phyloP scores from a whole-genome alignment of 2,797 vertebrate species.

The Argentina silus region DNA sequence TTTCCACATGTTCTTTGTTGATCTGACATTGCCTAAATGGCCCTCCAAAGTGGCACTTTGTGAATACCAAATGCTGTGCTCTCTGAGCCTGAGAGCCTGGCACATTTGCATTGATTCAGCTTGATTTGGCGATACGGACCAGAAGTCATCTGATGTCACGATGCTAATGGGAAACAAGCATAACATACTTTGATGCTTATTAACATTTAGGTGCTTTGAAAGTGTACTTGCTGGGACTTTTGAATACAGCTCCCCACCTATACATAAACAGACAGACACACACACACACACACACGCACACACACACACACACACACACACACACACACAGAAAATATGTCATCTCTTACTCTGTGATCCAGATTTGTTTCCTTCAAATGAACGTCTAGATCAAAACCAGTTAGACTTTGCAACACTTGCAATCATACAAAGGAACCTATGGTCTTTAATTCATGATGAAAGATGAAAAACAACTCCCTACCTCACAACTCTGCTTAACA shows the following conservation, averaged over 20 bases:
- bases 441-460: constrained; percentile 26
- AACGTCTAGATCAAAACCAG: too few species aligned
- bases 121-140: constrained; percentile 44
- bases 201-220: constrained; percentile 4
- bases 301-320: constrained; percentile 8
- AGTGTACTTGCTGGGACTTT: constrained; percentile 18
- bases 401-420: too few species aligned
- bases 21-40: constrained; percentile 48
- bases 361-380: too few species aligned
- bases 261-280: neutral
- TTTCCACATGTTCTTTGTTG: neutral
- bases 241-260: neutral
- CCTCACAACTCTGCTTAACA: constrained; percentile 5
- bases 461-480: constrained; percentile 14
- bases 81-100: constrained; percentile 22
- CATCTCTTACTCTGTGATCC: neutral
- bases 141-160: constrained; percentile 11
- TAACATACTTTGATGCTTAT: constrained; percentile 19
- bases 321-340: neutral
- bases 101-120: constrained; percentile 56
- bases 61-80: constrained; percentile 51
- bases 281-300: constrained; percentile 8
- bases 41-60: constrained; percentile 52
- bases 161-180: constrained; percentile 38
- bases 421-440: neutral